Conservation (phyloP, 2,888 invertebrate genomes). For the Seira sanloemensis region DNA sequence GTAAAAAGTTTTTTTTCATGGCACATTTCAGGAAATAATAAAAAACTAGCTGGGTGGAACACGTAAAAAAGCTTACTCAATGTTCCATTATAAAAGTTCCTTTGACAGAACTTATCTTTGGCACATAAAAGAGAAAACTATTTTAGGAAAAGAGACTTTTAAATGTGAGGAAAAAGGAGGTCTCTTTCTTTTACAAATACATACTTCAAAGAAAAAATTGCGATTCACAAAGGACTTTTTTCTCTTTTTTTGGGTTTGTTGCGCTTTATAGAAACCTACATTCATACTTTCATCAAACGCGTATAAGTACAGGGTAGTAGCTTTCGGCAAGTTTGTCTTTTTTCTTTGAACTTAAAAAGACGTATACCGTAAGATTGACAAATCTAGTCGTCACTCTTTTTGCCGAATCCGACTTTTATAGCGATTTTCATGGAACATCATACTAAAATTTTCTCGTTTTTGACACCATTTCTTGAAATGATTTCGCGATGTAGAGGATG, state of each 20-base stretch:
- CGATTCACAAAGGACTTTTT: conserved; percentile 64
- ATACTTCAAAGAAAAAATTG: conserved; percentile 65
- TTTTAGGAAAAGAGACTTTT: conserved; percentile 35
- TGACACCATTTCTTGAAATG: neutral
- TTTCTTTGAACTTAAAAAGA: conserved; percentile 27
- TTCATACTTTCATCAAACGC: neutral
- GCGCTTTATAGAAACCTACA: conserved; percentile 22
- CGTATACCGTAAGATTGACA: neutral
- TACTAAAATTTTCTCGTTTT: neutral
- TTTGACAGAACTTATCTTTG: conserved; percentile 36
- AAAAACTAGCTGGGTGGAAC: conserved; percentile 8
- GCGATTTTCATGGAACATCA: neutral
- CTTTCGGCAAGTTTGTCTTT: conserved; percentile 65
- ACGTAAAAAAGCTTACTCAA: conserved; percentile 27
- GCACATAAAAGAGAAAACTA: conserved; percentile 31
- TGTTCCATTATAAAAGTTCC: conserved; percentile 28
- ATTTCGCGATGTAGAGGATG: too few species aligned
- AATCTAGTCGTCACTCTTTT: too few species aligned
- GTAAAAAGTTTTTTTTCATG: too few species aligned
- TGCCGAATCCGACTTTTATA: too few species aligned
- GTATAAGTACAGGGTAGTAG: conserved; percentile 32
- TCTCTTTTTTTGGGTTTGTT: conserved; percentile 49
- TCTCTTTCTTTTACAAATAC: conserved; percentile 14
- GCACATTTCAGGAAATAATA: neutral
- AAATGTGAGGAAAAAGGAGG: conserved; percentile 36